Percentiles rank a stretch among this genome's conserved stretches.
Evolutionary conservation across 37 sponge, comb jelly and placozoan genomes (phyloP).

Genomic region (Aphrocallistes beatrix): DNA sequence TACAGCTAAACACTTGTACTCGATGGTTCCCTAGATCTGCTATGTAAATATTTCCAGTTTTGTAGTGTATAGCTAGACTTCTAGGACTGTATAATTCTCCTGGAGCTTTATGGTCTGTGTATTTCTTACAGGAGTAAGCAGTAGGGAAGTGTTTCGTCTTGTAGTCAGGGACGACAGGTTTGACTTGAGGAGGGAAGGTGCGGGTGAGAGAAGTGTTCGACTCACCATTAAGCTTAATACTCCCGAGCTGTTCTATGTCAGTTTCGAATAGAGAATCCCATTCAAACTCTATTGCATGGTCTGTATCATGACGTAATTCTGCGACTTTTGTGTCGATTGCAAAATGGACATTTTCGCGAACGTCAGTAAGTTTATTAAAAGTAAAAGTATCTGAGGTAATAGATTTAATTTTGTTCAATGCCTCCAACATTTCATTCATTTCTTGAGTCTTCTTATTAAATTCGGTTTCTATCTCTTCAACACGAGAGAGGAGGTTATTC

Average conservation of each 20-base stretch:
- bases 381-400: not conserved
- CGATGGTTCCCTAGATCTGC: not conserved
- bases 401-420: not conserved
- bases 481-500: too few relatives aligned
- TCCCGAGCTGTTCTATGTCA: not conserved
- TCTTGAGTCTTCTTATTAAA: not conserved
- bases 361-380: not conserved
- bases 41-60: not conserved
- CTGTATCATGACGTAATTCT: not conserved
- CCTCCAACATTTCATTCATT: not conserved
- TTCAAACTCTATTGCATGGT: not conserved
- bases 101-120: not conserved
- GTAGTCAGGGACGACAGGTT: slow-evolving; percentile 4
- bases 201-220: not conserved
- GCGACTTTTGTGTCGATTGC: not conserved
- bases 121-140: not conserved
- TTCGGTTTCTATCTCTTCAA: too few relatives aligned
- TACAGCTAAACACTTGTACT: not conserved
- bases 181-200: not conserved
- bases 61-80: not conserved
- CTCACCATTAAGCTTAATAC: not conserved
- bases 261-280: not conserved
- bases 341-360: not conserved
- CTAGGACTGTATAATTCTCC: not conserved
- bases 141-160: not conserved